Base-by-base conservation (phyloP, 2,113 vertebrate genomes). In the Archocentrus centrarchus region DNA sequence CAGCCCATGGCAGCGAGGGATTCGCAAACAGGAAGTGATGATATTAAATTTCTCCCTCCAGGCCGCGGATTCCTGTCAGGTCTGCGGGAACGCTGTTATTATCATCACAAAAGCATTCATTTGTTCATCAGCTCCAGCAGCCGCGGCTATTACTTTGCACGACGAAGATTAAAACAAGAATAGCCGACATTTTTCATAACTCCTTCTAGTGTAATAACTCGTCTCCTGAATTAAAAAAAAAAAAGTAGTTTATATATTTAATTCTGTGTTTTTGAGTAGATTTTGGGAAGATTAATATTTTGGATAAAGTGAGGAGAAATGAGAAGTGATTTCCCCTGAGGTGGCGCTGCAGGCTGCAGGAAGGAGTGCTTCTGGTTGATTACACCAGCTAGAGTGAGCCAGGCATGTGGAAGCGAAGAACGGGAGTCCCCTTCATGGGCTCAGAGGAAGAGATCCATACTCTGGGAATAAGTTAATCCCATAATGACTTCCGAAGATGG, bases 401-500 rank as follows among this genome's bases (percentile, higher is more conserved):
- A 8, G 70, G 79, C 68, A 68, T 27, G 77, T 85, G 82, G 84
- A 85, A 76, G 88, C 2, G 1, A 63, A 53, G 61, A 85, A 78
- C 32, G 15, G 41, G 68, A 81, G 78, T 37, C 81, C 68, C 47
- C 32, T 39, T 30, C 50, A 61, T 17, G 37, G 70, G 62, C 81
- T 91, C 37, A 14, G 24, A 73, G 85, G 80, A 87, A 66, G 77
- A 87, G 79, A 89, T 91, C 86, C 90, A 86, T 86, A 91, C 73
- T 85, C 68, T 87, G 87, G 83, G 92, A 94, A 93, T 92, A 84
- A 91, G 10, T 87, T 94, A 92, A 93, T 93, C 92, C 91, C 75
- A 77, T 93, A 90, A 94, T 92, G 88, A 93, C 89, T 88, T 94
- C 89, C 77, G 20, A 87, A 81, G 85, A 90, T 66, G 91, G 92